Evolutionary conservation across 2,888 invertebrate genomes (phyloP), one percentile per base, ranked within the genome.

Genomic region (Cataglyphis albicans): DNA sequence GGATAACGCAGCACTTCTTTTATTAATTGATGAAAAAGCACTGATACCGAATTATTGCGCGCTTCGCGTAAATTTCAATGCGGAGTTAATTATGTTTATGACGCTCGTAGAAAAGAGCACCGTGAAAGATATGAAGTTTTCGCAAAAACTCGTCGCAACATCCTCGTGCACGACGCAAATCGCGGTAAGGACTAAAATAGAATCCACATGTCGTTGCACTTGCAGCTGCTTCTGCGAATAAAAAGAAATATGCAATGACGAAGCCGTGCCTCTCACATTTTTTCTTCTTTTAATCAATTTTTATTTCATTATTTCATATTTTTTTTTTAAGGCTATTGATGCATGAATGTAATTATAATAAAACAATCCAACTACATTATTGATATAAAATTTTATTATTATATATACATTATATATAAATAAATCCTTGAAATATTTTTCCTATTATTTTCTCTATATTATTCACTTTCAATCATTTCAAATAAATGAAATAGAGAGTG

Each of bases 151-250:
- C 76, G 72, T 72, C 65, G 70, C 73, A 18, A 18, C 65, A 21
- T 65, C 75, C 63, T 48, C 64, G 55, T 55, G 64, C 41, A 55
- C 73, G 55, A 61, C 18, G 25, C 38, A 63, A 70, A 61, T 59
- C 73, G 52, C 12, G 63, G 25, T 41, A 63, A 59, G 48, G 76
- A 64, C 59, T 82, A 84, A 84, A 84, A 84, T 84, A 82, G 84
- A 84, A 72, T 68, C 78, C 88, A 87, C 87, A 87, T 87, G 89
- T 86, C 76, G 81, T 41, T 21, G 21, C 21, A 81, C 38, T 81
- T 75, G 78, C 82, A 57, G 72, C 72, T 78, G 41, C 82, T 86
- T 85, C 82, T 83, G 70, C 84, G 83, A 87, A 81, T 44, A 64
- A 73, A 64, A 73, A 84, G 59, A 86, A 87, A 84, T 70, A 68